Base-by-base conservation (phyloP, 2,113 vertebrate genomes). In the Bufo bufo region DNA sequence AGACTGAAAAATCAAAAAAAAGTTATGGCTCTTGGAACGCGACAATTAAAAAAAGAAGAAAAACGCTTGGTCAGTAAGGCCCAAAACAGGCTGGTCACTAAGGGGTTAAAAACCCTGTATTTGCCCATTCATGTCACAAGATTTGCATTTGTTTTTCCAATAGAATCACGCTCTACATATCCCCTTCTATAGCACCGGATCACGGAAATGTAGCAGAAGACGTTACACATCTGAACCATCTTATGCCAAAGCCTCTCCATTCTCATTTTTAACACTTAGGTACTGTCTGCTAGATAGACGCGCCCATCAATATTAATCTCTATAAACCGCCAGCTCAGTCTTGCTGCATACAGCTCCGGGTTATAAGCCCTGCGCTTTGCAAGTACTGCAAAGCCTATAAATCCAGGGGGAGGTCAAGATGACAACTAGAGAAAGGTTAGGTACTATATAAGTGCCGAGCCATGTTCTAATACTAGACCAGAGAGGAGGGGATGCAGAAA, bases 361-460 rank as follows among this genome's bases (percentile, higher is more conserved):
- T 45, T 10, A 45, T 56, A 71, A 71, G 23, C 50, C 83, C 69
- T n/a, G 66, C n/a, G 8, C 20, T 74, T 19, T 85, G 13, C 6
- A 17, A 82, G 43, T 47, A 13, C 80, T 11, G 80, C 58, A 82
- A 43, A 75, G 66, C 47, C 66, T 75, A 85, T 85, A 85, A 85
- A 85, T 85, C 66, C 69, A 59, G 4, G 4, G 50, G 69, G 16
- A 59, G 69, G 69, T 56, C 10, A 56, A 17, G 59, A 74, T 75
- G 83, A 75, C 23, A 75, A 20, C 23, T 56, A 85, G 83, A 20
- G n/a, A 63, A 49, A 45, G 52, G 52, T 74, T 56, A 74, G 4
- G 45, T 71, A 33, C 16, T 14, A 74, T 45, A 13, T 74, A 47
- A 45, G 50, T 33, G 47, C n/a, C 54, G 50, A 54, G 49, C 82